Base-by-base conservation (phyloP, 1,140 invertebrate species). In the Drosophila tristis region DNA sequence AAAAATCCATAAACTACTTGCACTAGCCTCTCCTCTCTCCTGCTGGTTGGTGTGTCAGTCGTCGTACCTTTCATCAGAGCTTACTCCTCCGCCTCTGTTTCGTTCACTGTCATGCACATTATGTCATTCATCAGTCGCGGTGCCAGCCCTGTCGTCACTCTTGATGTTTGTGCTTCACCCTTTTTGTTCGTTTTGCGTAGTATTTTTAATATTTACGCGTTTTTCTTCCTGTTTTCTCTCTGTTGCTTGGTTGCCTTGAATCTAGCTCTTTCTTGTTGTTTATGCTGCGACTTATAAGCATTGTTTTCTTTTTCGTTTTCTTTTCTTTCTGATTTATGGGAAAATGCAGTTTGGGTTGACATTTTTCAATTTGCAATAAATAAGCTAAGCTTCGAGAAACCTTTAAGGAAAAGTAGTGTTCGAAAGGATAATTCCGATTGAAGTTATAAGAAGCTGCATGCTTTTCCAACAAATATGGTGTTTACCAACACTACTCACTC, bases 1-100 rank as follows among this genome's bases (percentile, higher is more conserved):
- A 76, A 86, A 87, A 87, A 89, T 89, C 84, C 74, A 86, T 86
- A 87, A 87, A 87, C 84, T 89, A 89, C 78, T 87, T 81, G 49
- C 74, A 72, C 59, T 48, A 63, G 55, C 26, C 23, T 42, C 29
- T 8, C 31, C 29, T 4, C 49, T 15, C 43, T 26, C 39, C 20
- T 11, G 11, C 31, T 35, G 31, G 5, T 29, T 31, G 31, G 8
- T 31, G 29, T 31, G 8, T 7, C 8, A 2, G 29, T 13, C 35
- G 9, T 39, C 11, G 9, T 39, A 39, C 35, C 35, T 39, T 11
- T 39, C 35, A 35, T 11, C 31, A 35, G 31, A 1, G 31, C 31
- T 13, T 13, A 11, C 35, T 39, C 31, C 47, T 47, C 23, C n/a
- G 42, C 20, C 20, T 20, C 42, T 50, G 23, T 45, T 60, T 61